Evolutionary conservation across 2,113 vertebrate genomes (phyloP).

Genomic region (Brachyhypopomus gauderio): DNA sequence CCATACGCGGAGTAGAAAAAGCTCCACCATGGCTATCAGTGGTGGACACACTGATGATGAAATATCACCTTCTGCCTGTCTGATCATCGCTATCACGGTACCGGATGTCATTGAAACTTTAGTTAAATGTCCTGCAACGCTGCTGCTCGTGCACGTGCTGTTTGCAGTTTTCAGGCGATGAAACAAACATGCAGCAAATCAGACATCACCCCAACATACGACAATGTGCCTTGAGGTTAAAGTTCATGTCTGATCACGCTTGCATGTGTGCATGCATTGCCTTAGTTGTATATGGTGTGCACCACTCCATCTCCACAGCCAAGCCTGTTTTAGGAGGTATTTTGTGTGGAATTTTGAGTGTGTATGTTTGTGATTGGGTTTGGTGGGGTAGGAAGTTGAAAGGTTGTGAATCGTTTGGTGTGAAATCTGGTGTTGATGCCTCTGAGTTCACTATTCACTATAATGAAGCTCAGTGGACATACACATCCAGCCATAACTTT

Average conservation of each 20-base stretch:
- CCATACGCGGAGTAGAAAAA: constrained; percentile 37
- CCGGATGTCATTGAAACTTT: background rate
- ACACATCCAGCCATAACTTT: too few species aligned
- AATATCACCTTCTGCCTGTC: constrained; percentile 44
- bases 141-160: too few species aligned
- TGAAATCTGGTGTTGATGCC: constrained; percentile 18
- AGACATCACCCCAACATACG: too few species aligned
- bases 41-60: constrained; percentile 34
- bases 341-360: background rate
- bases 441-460: constrained; percentile 17
- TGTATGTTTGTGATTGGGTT: background rate
- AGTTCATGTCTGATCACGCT: too few species aligned
- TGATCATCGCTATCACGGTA: background rate
- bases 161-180: too few species aligned
- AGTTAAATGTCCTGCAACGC: background rate
- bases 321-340: too few species aligned
- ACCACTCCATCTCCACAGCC: too few species aligned
- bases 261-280: too few species aligned
- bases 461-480: constrained; percentile 24
- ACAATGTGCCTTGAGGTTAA: too few species aligned
- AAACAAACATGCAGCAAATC: too few species aligned
- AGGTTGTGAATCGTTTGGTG: background rate
- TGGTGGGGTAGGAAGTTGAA: constrained; percentile 19
- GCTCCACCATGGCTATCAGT: constrained; percentile 41
- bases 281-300: background rate